Percentiles rank a stretch among this genome's conserved stretches.
Evolutionary conservation across 1,140 invertebrate species (phyloP).

Genomic region (Bombus balteatus): DNA sequence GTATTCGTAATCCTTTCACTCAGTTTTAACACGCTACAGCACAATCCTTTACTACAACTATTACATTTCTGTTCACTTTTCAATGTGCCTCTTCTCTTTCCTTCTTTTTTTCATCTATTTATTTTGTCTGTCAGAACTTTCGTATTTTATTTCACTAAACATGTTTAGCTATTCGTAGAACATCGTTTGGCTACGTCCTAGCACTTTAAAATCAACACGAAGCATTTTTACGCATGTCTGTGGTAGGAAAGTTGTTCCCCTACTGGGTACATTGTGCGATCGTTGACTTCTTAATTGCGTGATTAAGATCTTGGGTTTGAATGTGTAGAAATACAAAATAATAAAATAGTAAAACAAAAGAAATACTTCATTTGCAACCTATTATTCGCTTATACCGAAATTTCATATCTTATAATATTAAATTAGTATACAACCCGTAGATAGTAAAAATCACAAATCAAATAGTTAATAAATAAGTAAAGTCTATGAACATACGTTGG

Average conservation of each 20-base stretch:
- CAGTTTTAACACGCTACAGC: constrained; percentile 6
- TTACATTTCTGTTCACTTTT: background rate
- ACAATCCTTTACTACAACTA: background rate
- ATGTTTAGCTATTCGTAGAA: background rate
- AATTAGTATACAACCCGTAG: too few relatives aligned
- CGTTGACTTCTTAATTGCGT: background rate
- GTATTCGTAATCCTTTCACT: constrained; percentile 32
- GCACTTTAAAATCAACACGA: background rate
- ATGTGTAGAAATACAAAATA: background rate
- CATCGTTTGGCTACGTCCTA: background rate
- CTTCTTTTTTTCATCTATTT: background rate
- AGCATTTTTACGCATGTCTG: too few relatives aligned
- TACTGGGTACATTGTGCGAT: background rate
- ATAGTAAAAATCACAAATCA: too few relatives aligned
- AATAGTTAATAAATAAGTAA: too few relatives aligned
- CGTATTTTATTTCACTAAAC: background rate
- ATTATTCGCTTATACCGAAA: too few relatives aligned
- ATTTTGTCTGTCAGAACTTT: background rate
- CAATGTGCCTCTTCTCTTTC: background rate
- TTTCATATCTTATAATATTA: too few relatives aligned
- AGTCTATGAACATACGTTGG: too few relatives aligned
- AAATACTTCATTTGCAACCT: background rate
- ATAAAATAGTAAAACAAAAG: background rate
- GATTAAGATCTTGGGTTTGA: background rate
- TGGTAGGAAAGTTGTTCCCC: background rate